Base-by-base conservation (phyloP, 2,113 vertebrate genomes). In the Pogonocichla stellata region DNA sequence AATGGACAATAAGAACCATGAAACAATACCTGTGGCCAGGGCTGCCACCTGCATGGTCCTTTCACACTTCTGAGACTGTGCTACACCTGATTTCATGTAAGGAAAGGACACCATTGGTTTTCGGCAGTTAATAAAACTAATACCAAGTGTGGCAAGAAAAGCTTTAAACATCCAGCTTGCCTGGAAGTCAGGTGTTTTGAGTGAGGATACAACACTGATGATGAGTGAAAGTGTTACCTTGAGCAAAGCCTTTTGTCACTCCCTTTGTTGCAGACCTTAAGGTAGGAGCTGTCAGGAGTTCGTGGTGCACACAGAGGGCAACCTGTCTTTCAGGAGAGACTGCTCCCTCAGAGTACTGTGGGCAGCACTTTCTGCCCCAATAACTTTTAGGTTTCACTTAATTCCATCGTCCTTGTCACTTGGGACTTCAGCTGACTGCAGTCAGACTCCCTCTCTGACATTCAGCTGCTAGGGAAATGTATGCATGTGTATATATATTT, bases 301-400 rank as follows among this genome's bases (percentile, higher is more conserved):
- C 29, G 40, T 22, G 18, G 43, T 61, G 47, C 60, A 19, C 0
- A 22, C 29, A 62, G 75, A 45, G 57, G 43, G 45, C 70, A 79
- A 25, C 31, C 50, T 61, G 74, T 40, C 66, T 65, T 84, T 56
- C 28, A 43, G 75, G 54, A 83, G 33, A 51, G 7, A 14, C 18
- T 54, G 36, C 42, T 71, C 8, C 53, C 19, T 69, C 1, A 0
- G 31, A 90, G 23, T 38, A 29, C 28, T 40, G 7, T 14, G 25
- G 57, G 62, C 51, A 88, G 54, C 34, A 56, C 38, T 80, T 91
- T 90, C 82, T 88, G 74, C 84, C 47, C 79, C 64, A 82, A 38
- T 72, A 91, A 88, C 79, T 88, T 95, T 6, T 29, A 77, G 13
- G 15, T 88, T 92, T 93, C 62, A n/a, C 42, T 82, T 80, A 78